phyloP scores from a whole-genome alignment of 1,140 invertebrate species.

The Apis mellifera region DNA sequence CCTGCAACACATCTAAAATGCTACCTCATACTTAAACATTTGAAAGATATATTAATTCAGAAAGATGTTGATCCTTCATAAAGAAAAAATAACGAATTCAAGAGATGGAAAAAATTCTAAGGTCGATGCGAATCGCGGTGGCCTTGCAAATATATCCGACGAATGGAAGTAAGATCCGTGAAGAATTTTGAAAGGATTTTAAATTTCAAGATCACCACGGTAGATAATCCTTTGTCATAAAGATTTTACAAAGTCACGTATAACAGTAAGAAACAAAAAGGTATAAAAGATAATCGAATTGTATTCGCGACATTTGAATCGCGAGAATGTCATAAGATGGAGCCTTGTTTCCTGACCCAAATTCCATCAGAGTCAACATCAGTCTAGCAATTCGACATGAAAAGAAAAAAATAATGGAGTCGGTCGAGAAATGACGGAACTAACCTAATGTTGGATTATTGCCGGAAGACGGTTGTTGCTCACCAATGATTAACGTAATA shows the following conservation, averaged over 20 bases:
- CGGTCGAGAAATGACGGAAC: background rate
- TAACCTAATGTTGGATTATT: slow-evolving; percentile 13
- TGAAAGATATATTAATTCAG: background rate
- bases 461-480: slow-evolving; percentile 37
- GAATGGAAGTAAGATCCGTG: background rate
- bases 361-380: background rate
- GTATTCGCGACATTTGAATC: background rate
- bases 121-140: background rate
- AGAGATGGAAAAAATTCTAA: background rate
- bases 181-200: background rate
- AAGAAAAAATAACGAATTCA: background rate
- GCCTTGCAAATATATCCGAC: background rate
- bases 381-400: background rate
- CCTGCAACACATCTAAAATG: no score
- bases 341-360: background rate
- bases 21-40: no score
- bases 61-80: background rate
- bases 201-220: background rate
- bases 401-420: background rate
- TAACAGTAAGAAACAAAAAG: background rate
- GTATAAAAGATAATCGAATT: background rate
- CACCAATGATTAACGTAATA: slow-evolving; percentile 20
- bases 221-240: background rate
- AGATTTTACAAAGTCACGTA: background rate
- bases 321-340: background rate